Evolutionary conservation across 2,113 vertebrate genomes (phyloP).

Genomic region (Tachycineta bicolor): DNA sequence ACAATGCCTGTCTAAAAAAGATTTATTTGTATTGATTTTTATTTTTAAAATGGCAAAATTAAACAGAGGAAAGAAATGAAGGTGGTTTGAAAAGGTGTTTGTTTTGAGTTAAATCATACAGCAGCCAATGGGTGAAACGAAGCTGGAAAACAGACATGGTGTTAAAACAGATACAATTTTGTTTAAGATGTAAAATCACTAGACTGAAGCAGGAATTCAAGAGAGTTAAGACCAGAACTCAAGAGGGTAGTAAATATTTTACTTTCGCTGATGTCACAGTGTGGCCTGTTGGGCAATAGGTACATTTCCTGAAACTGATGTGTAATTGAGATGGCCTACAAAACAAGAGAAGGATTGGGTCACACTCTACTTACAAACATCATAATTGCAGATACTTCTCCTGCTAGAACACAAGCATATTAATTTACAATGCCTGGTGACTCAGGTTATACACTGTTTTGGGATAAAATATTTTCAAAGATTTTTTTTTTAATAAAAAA

Average conservation of each 20-base stretch:
- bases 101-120: not conserved
- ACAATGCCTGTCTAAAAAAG: not conserved
- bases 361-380: not conserved
- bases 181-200: not conserved
- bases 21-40: not conserved
- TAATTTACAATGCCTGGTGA: not conserved
- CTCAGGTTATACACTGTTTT: not conserved
- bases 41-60: not conserved
- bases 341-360: not conserved
- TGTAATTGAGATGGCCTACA: not conserved
- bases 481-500: not conserved
- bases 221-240: not conserved
- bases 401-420: not conserved
- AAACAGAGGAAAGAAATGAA: not conserved
- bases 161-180: not conserved
- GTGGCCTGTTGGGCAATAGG: not conserved
- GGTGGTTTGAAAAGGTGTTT: not conserved
- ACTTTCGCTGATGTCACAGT: not conserved
- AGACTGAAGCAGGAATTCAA: not conserved
- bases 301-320: not conserved
- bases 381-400: not conserved
- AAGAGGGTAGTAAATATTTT: not conserved
- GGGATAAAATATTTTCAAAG: not conserved
- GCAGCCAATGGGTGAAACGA: not conserved
- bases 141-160: not conserved